A percentile compares a stretch with the other conserved stretches of the same genome.
Evolutionary conservation across 2,888 invertebrate species (phyloP).

Genomic region (Syrista parreyssii): DNA sequence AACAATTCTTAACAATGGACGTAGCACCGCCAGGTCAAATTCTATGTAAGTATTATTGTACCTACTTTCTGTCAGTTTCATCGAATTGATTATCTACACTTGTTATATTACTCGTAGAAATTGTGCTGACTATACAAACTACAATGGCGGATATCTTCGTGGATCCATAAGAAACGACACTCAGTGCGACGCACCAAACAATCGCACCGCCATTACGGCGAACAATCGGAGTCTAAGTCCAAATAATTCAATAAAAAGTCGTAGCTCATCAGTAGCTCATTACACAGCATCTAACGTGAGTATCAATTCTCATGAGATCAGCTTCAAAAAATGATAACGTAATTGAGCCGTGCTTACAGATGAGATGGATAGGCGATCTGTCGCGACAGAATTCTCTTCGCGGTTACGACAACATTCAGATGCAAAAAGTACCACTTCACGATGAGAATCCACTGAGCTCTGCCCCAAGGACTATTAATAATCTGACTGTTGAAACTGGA

Average conservation of each 20-base stretch:
- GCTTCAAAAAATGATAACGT: not conserved
- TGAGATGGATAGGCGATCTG: constrained; percentile 67
- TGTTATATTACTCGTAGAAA: constrained; percentile 61
- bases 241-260: constrained; percentile 76
- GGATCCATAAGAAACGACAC: constrained; percentile 79
- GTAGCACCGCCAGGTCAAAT: constrained; percentile 57
- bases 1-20: constrained; percentile 64
- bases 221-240: constrained; percentile 74
- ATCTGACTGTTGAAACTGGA: constrained; percentile 65
- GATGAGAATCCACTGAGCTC: constrained; percentile 58
- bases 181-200: constrained; percentile 77
- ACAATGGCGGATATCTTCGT: constrained; percentile 54
- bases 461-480: constrained; percentile 64
- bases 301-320: not conserved
- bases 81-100: not conserved
- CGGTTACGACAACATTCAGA: constrained; percentile 64
- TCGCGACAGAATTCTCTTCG: constrained; percentile 69
- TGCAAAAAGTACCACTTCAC: constrained; percentile 54
- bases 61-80: not conserved
- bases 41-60: constrained; percentile 47
- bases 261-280: constrained; percentile 54
- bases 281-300: constrained; percentile 37
- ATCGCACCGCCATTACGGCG: constrained; percentile 71
- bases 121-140: constrained; percentile 78
- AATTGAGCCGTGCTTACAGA: constrained; percentile 48